phyloP scores from a whole-genome alignment of 2,888 invertebrate species.

The Drosophila conformis region DNA sequence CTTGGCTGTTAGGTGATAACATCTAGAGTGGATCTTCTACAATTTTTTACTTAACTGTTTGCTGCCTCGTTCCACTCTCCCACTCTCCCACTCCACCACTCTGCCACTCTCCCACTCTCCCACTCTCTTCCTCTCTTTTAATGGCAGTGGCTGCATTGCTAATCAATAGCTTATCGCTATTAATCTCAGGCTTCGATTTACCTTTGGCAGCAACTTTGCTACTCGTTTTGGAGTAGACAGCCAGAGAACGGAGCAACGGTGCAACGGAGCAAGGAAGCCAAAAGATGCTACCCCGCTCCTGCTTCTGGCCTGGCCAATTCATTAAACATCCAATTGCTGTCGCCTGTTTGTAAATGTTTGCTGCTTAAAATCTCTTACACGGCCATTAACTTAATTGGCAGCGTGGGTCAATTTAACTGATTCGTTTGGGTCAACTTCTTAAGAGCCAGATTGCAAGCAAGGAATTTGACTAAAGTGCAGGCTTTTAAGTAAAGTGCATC shows the following conservation, averaged over 20 bases:
- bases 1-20: constrained; percentile 45
- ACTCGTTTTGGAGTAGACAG: constrained; percentile 71
- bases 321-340: constrained; percentile 77
- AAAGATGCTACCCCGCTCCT: constrained; percentile 12
- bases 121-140: constrained; percentile 25
- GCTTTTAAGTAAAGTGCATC: constrained; percentile 1
- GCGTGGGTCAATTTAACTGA: constrained; percentile 57
- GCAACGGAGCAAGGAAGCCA: background rate
- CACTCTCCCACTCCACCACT: background rate
- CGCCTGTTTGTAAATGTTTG: constrained; percentile 78
- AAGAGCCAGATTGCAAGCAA: background rate
- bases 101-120: background rate
- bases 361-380: constrained; percentile 55
- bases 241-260: constrained; percentile 1
- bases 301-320: constrained; percentile 50
- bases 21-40: constrained; percentile 71
- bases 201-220: constrained; percentile 76
- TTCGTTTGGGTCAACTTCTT: constrained; percentile 35
- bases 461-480: constrained; percentile 5
- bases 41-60: constrained; percentile 50
- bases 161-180: constrained; percentile 81
- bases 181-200: constrained; percentile 80
- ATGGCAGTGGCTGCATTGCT: constrained; percentile 68
- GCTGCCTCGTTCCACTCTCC: constrained; percentile 8
- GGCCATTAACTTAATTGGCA: constrained; percentile 70